phyloP scores from a whole-genome alignment of 2,113 vertebrate genomes.

The Pelmatolapia mariae region DNA sequence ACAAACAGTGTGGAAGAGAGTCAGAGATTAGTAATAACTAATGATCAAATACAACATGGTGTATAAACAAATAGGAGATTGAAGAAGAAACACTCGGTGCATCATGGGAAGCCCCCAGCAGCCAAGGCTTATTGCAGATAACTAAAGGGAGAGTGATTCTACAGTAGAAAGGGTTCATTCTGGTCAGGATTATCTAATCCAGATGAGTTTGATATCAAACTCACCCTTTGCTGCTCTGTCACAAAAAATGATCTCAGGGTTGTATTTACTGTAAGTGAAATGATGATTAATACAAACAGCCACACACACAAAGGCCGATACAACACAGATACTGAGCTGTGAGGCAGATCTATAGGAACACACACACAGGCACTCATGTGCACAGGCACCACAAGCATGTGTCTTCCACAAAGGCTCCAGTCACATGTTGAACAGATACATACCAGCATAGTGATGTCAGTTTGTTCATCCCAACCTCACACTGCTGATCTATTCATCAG shows the following conservation, averaged over 20 bases:
- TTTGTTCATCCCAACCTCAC: conserved; percentile 36
- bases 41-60: accelerated
- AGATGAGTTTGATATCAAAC: neutral
- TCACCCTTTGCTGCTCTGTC: neutral
- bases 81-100: neutral
- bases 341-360: neutral
- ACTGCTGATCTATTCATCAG: conserved; percentile 45
- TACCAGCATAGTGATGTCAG: conserved; percentile 58
- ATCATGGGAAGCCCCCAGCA: neutral
- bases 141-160: neutral
- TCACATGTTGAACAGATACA: conserved; percentile 57
- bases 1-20: neutral
- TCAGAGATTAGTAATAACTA: neutral
- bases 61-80: neutral
- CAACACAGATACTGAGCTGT: neutral
- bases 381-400: conserved; percentile 3
- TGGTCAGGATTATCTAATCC: neutral
- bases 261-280: neutral
- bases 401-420: conserved; percentile 42
- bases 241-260: neutral
- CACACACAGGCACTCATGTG: neutral
- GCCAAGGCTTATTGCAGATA: neutral
- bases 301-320: neutral
- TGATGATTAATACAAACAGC: neutral
- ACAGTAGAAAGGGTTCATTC: neutral